Evolutionary conservation across 2,888 invertebrate species (phyloP).

Genomic region (Drosophila monieri): DNA sequence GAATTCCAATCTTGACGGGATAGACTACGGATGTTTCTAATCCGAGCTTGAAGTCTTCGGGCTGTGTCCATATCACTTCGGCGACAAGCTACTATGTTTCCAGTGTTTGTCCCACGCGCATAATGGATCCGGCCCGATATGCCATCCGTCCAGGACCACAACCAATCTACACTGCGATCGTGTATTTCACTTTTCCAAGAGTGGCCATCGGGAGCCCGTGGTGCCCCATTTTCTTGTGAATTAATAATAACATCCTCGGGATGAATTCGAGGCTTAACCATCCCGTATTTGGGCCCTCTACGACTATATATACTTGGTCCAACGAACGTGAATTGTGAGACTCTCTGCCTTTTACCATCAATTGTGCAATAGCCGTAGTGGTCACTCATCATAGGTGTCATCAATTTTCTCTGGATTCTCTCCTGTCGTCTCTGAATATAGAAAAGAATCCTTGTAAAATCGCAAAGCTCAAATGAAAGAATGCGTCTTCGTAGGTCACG

Average conservation of each 20-base stretch:
- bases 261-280: conserved; percentile 14
- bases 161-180: conserved; percentile 25
- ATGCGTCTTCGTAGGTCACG: conserved; percentile 1
- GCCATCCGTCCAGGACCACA: conserved; percentile 27
- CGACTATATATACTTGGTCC: conserved; percentile 9
- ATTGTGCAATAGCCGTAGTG: conserved; percentile 11
- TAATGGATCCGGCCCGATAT: not conserved
- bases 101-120: not conserved
- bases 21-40: not conserved
- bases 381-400: not conserved
- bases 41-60: conserved; percentile 13
- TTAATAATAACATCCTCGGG: conserved; percentile 38
- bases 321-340: not conserved
- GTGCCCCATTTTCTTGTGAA: conserved; percentile 8
- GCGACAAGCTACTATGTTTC: not conserved
- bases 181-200: conserved; percentile 25
- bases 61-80: conserved; percentile 23
- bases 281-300: not conserved
- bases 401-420: not conserved
- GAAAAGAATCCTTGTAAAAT: conserved; percentile 10
- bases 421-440: not conserved
- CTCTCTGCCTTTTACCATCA: conserved; percentile 7
- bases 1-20: not conserved
- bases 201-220: conserved; percentile 25
- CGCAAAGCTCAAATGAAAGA: conserved; percentile 9